Percentiles rank a stretch among this genome's conserved stretches.
Conservation (phyloP, 2,888 invertebrate species). For the Tetheella fluctuosa region DNA sequence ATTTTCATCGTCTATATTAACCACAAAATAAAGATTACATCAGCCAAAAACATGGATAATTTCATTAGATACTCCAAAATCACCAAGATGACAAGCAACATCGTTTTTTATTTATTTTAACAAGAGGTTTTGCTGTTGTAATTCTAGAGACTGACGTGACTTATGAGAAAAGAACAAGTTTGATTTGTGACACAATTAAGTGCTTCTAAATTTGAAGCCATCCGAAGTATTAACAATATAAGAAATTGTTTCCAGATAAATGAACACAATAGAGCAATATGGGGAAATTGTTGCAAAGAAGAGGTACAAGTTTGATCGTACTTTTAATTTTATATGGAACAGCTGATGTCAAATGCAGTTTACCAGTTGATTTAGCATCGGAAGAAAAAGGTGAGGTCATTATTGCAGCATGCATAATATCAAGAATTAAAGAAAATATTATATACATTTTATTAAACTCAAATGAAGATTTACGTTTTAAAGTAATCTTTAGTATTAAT, state of each 20-base stretch:
- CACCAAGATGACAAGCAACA: too few species aligned
- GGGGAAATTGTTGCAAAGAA: constrained; percentile 68
- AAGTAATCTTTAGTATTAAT: too few species aligned
- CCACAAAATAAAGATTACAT: background rate
- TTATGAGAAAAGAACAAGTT: too few species aligned
- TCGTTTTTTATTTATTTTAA: too few species aligned
- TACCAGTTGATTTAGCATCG: constrained; percentile 73
- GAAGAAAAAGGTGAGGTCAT: constrained; percentile 77
- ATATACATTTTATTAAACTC: too few species aligned
- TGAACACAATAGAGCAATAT: constrained; percentile 73
- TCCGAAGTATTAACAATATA: background rate
- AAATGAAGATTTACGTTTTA: too few species aligned
- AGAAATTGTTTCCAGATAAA: constrained; percentile 67
- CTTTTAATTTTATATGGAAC: constrained; percentile 75
- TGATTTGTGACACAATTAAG: background rate
- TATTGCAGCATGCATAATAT: background rate
- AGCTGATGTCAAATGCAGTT: constrained; percentile 75
- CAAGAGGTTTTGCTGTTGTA: too few species aligned
- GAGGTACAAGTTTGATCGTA: constrained; percentile 64
- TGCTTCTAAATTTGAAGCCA: background rate
- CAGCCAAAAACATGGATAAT: too few species aligned
- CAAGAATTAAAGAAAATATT: background rate
- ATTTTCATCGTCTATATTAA: too few species aligned
- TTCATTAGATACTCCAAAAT: too few species aligned
- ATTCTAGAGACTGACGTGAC: too few species aligned